These are phyloP conservation scores for Diploscapter pachys DNA, from an alignment of 1,140 invertebrate genomes.

Conservation along the genomic window DNA sequence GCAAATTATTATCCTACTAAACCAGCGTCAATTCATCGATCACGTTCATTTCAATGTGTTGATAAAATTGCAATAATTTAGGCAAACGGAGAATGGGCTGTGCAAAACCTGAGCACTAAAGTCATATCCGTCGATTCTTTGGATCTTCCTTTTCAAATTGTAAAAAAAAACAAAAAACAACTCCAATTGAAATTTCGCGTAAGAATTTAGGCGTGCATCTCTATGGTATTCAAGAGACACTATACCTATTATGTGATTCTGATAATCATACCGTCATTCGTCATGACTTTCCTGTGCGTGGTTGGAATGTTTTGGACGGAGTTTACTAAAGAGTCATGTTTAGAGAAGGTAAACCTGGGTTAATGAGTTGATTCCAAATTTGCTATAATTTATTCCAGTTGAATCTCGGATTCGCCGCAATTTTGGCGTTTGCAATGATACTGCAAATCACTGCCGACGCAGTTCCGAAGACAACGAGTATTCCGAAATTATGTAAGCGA, in stretches of 20 bases:
- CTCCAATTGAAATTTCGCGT: no score
- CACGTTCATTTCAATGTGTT: no score
- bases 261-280: conserved; percentile 17
- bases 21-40: no score
- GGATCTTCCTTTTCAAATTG: no score
- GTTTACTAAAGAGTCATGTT: background rate
- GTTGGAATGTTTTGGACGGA: conserved; percentile 5
- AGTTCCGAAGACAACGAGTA: conserved; percentile 6
- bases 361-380: background rate
- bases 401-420: conserved; percentile 17
- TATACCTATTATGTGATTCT: conserved; percentile 12
- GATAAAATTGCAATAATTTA: no score
- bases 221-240: background rate
- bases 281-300: conserved; percentile 15
- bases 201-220: no score
- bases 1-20: no score
- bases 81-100: no score
- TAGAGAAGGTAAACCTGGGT: conserved; percentile 9
- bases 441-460: conserved; percentile 7
- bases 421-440: conserved; percentile 3
- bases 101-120: no score
- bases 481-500: conserved; percentile 14
- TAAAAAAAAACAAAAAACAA: no score
- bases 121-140: no score
- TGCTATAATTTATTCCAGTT: background rate